phyloP scores from a whole-genome alignment of 2,888 invertebrate genomes.

The Lasioglossum figueresi region DNA sequence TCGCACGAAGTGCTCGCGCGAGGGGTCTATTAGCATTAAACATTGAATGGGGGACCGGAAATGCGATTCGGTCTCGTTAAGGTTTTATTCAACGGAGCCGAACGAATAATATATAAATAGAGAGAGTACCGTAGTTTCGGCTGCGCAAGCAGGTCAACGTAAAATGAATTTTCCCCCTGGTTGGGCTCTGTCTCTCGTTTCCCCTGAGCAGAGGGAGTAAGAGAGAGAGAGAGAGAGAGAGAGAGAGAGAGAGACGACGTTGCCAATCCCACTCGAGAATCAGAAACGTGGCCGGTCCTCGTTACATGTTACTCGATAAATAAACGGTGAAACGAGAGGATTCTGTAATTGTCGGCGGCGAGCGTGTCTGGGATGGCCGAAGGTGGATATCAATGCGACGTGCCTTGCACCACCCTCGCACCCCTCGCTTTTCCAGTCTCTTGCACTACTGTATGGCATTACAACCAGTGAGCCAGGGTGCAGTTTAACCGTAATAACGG shows the following conservation, averaged over 20 bases:
- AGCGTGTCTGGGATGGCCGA: not conserved
- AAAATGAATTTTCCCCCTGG: slow-evolving; percentile 2
- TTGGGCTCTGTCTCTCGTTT: not conserved
- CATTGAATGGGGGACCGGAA: not conserved
- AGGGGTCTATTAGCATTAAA: slow-evolving; percentile 1
- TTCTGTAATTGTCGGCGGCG: not conserved
- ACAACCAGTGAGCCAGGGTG: slow-evolving; percentile 37
- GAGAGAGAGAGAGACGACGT: not conserved
- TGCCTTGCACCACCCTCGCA: slow-evolving; percentile 16
- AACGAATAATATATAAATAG: not conserved
- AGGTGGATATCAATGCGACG: slow-evolving; percentile 15
- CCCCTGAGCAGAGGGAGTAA: not conserved
- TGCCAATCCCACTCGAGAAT: slow-evolving; percentile 5
- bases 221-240: too few species aligned
- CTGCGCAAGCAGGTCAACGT: not conserved
- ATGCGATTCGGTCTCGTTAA: slow-evolving; percentile 7
- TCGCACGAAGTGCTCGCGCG: not conserved
- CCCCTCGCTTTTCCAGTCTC: slow-evolving; percentile 47
- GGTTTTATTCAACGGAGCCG: not conserved
- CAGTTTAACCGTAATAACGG: slow-evolving; percentile 55
- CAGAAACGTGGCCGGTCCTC: not conserved
- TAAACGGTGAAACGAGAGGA: not conserved
- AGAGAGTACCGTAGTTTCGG: slow-evolving; percentile 2
- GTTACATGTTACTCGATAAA: slow-evolving; percentile 8
- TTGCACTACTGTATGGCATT: slow-evolving; percentile 49